Base-by-base conservation (phyloP, 2,113 vertebrate species). In the Petroica traversi region DNA sequence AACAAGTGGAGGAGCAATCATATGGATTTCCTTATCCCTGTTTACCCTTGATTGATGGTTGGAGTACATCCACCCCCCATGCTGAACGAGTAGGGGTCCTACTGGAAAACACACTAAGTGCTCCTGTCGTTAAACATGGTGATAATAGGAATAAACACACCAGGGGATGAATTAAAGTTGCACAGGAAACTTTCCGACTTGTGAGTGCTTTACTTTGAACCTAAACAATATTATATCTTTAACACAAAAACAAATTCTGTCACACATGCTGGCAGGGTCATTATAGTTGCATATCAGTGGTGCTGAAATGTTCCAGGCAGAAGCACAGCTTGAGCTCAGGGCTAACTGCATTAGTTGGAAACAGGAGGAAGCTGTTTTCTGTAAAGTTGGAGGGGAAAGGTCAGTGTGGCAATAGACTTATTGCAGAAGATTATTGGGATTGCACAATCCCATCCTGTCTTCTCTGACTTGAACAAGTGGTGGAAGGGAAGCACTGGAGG, bases 81-180 rank as follows among this genome's bases (percentile, higher is more conserved):
- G 46, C 81, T 59, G 77, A 92, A 83, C 82, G 77, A 85, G 71
- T 64, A 88, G 63, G 64, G 25, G 51, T 93, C 67, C 85, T 93
- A 61, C 81, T 97, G 93, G 89, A 93, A 96, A 96, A 83, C 75
- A 29, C 67, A 14, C 87, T 79, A 76, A 91, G 81, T 94, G 93
- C 92, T 89, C 40, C 85, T 63, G 71, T 58, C 74, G 94, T 83
- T 95, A 95, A 93, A 94, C 93, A 94, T 79, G 77, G 62, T 7
- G 91, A 94, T 96, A 95, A 91, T 89, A 46, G 88, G 95, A 81
- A 90, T 95, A 96, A 95, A 95, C 95, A 95, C 84, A 55, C 73
- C 49, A 45, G 71, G 78, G 74, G 46, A 74, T 88, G 87, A 88
- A 72, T 62, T 96, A n/a, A 88, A 84, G 74, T 94, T 89, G 89